phyloP scores from a whole-genome alignment of 2,113 vertebrate species.

The Rhabdomys dilectus region DNA sequence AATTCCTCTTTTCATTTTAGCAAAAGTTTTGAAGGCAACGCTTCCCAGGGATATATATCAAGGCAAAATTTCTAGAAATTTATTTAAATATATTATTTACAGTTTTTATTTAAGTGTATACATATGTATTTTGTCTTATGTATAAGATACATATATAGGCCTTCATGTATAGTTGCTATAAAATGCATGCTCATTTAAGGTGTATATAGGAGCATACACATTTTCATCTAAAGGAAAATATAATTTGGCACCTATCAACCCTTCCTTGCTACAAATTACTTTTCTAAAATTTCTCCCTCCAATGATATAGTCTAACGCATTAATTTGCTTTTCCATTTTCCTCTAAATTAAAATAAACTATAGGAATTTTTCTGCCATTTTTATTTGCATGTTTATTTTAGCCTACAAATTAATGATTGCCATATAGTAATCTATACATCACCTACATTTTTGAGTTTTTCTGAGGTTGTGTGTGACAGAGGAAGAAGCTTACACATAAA shows the following conservation, averaged over 20 bases:
- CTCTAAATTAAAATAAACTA: constrained; percentile 22
- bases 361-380: not conserved
- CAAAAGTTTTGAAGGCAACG: not conserved
- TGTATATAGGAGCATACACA: not conserved
- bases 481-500: not conserved
- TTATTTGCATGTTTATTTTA: not conserved
- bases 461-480: not conserved
- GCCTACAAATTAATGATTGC: not conserved
- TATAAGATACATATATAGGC: not conserved
- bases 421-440: not conserved
- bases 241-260: not conserved
- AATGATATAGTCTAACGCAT: not conserved
- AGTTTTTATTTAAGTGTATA: not conserved
- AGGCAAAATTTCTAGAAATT: not conserved
- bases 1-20: constrained; percentile 22
- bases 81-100: constrained; percentile 16
- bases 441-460: constrained; percentile 35
- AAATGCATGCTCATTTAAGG: not conserved
- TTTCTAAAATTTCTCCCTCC: not conserved
- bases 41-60: not conserved
- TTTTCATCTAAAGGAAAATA: not conserved
- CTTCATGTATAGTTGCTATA: not conserved
- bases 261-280: not conserved
- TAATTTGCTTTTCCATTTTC: not conserved
- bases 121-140: not conserved